Evolutionary conservation across 2,888 invertebrate species (phyloP).

Genomic region (Drosophila merina): DNA sequence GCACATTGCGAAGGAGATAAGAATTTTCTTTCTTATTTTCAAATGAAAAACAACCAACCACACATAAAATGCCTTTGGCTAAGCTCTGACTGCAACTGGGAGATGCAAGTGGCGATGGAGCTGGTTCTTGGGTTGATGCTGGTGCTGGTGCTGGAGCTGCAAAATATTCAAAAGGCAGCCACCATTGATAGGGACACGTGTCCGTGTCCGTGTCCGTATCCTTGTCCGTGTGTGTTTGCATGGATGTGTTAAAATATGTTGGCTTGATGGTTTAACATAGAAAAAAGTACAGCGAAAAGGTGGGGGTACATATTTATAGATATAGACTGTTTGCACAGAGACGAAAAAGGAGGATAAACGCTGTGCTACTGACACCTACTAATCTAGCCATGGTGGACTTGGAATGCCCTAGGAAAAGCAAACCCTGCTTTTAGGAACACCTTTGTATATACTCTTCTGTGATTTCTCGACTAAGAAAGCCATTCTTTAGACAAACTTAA

Average conservation of each 20-base stretch:
- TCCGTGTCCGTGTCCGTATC: conserved; percentile 40
- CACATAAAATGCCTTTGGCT: conserved; percentile 66
- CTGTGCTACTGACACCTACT: conserved; percentile 17
- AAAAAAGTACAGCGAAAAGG: conserved; percentile 68
- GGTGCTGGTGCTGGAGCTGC: conserved; percentile 27
- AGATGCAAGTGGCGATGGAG: conserved; percentile 19
- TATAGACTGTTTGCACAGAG: conserved; percentile 42
- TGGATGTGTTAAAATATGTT: conserved; percentile 77
- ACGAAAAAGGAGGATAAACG: conserved; percentile 22
- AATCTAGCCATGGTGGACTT: not conserved
- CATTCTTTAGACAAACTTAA: not conserved
- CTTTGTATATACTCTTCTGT: no score
- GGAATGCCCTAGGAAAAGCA: conserved; percentile 6
- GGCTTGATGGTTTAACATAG: conserved; percentile 76
- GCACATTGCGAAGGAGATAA: conserved; percentile 73
- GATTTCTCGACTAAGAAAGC: no score
- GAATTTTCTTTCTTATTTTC: conserved; percentile 76
- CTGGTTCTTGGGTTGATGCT: conserved; percentile 22
- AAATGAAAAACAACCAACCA: conserved; percentile 71
- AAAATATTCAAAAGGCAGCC: conserved; percentile 71
- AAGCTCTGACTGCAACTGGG: conserved; percentile 54
- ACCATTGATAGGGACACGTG: conserved; percentile 75
- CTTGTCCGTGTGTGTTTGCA: conserved; percentile 45
- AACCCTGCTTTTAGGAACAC: not conserved
- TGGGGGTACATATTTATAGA: conserved; percentile 72